Conservation (phyloP, 2,113 vertebrate species). For the Hippocampus zosterae region DNA sequence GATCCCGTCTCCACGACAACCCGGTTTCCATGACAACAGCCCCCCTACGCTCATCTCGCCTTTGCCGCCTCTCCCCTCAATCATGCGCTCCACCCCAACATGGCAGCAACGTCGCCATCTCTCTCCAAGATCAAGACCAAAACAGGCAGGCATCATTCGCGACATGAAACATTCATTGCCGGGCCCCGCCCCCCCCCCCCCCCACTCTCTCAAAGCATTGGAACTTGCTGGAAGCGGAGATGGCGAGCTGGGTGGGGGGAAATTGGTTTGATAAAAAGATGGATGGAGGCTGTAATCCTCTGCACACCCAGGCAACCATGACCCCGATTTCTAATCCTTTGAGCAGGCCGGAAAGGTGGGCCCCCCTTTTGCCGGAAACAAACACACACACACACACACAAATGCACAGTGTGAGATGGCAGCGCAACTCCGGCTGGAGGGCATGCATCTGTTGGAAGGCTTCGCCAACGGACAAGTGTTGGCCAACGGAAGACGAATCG, state of each 20-base stretch:
- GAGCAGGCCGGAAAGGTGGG: slow-evolving; percentile 38
- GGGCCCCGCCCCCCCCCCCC: not conserved
- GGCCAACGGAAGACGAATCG: slow-evolving; percentile 59
- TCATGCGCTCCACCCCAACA: slow-evolving; percentile 40
- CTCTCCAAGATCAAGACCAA: not conserved
- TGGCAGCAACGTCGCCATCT: slow-evolving; percentile 46
- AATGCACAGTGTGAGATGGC: slow-evolving; percentile 48
- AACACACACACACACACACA: slow-evolving; percentile 8
- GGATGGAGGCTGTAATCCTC: slow-evolving; percentile 44
- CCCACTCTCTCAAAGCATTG: slow-evolving; percentile 41
- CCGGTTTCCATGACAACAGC: slow-evolving; percentile 64
- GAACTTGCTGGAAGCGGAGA: slow-evolving; percentile 32
- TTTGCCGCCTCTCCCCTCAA: slow-evolving; percentile 8
- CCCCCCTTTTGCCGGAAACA: slow-evolving; percentile 46
- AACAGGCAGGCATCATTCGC: slow-evolving; percentile 12
- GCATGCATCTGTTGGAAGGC: slow-evolving; percentile 66
- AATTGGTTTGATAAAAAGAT: slow-evolving; percentile 24
- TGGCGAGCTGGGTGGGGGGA: slow-evolving; percentile 19
- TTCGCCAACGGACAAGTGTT: slow-evolving; percentile 49
- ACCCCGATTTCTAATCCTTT: slow-evolving; percentile 49
- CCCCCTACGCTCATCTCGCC: slow-evolving; percentile 49
- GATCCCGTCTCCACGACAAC: slow-evolving; percentile 61
- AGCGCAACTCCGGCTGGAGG: slow-evolving; percentile 44
- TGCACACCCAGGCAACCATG: slow-evolving; percentile 32
- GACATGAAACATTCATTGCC: slow-evolving; percentile 31